A percentile compares a stretch with the other conserved stretches of the same genome.
These are phyloP conservation scores for Enteromius thamalakanensis DNA, from an alignment of 2,797 vertebrate species.

Conservation along the genomic window DNA sequence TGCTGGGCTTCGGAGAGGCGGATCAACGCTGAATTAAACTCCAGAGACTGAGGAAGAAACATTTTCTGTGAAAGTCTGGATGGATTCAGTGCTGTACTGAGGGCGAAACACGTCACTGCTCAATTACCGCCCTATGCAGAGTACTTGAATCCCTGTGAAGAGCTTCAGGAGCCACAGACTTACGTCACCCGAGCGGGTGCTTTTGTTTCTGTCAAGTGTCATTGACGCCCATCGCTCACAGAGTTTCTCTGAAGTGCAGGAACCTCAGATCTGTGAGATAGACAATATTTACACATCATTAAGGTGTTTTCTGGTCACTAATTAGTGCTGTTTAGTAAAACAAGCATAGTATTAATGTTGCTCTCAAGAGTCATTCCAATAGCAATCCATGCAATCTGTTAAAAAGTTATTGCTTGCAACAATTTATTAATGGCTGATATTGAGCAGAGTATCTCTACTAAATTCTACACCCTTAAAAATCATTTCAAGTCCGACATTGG, in stretches of 20 bases:
- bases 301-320: neutral
- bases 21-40: constrained; percentile 11
- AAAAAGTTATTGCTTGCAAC: neutral
- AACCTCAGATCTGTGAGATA: neutral
- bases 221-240: neutral
- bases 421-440: neutral
- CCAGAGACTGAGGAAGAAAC: constrained; percentile 3
- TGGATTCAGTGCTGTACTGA: constrained; percentile 1
- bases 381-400: neutral
- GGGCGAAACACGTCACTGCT: constrained; percentile 8
- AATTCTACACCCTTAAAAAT: too few relatives aligned
- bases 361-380: neutral
- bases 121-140: constrained; percentile 30
- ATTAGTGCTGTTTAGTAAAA: neutral
- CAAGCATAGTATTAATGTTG: neutral
- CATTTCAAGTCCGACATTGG: too few relatives aligned
- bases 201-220: constrained; percentile 3
- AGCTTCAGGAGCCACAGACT: constrained; percentile 1
- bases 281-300: neutral
- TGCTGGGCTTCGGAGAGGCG: neutral
- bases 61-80: neutral
- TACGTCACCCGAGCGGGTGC: constrained; percentile 6
- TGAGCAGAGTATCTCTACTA: neutral
- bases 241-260: too few relatives aligned
- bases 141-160: constrained; percentile 21